Conservation (phyloP, 2,888 invertebrate genomes). For the Macrosoma leucophasiata region DNA sequence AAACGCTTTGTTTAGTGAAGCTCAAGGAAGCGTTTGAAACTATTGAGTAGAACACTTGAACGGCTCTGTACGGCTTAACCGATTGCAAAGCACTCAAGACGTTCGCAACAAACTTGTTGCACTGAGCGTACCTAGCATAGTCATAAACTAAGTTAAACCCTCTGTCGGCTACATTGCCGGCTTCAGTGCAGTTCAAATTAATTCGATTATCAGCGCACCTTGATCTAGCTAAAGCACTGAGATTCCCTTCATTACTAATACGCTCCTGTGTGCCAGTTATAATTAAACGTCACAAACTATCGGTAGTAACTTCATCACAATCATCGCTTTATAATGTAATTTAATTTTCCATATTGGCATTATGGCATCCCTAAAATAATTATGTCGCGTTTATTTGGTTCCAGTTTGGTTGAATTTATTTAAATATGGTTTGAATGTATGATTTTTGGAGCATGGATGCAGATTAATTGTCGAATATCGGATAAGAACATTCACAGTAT, state of each 20-base stretch:
- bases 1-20: conserved; percentile 22
- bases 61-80: conserved; percentile 51
- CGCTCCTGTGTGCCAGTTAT: conserved; percentile 30
- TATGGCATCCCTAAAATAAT: too few species aligned
- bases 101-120: conserved; percentile 70
- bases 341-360: too few species aligned
- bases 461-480: too few species aligned
- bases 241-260: conserved; percentile 56
- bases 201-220: conserved; percentile 73
- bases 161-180: conserved; percentile 59
- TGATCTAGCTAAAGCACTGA: conserved; percentile 56
- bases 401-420: too few species aligned
- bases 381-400: too few species aligned
- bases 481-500: too few species aligned
- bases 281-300: conserved; percentile 38
- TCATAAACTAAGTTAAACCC: conserved; percentile 71
- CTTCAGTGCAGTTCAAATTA: conserved; percentile 64
- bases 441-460: too few species aligned
- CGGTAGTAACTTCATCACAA: too few species aligned
- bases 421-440: too few species aligned
- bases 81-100: conserved; percentile 69
- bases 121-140: conserved; percentile 63
- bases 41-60: conserved; percentile 39
- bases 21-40: conserved; percentile 34
- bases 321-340: too few species aligned